Evolutionary conservation across 2,797 vertebrate species (phyloP), one percentile per base, ranked within the genome.

Genomic region (Tympanoctomys barrerae): DNA sequence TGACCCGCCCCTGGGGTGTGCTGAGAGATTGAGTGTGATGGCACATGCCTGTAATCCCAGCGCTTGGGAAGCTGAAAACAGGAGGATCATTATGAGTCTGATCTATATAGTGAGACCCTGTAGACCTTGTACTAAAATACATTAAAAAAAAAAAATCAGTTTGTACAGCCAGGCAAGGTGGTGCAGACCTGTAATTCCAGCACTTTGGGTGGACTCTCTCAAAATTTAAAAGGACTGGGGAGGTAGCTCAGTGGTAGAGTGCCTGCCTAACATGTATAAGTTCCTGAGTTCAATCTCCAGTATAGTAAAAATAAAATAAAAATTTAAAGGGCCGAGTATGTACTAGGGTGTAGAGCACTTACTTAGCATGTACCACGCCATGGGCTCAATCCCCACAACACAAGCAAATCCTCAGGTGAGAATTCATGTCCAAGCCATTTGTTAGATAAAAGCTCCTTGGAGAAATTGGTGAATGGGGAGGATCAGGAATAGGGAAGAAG

Each of bases 361-460:
- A 26, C 46, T 28, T 78, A 46, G 46, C 46, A 52, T 78, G 46
- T 1, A 4, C 75, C 49, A 33, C 3, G 28, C 46, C 24, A 14
- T 52, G 26, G 19, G 46, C 52, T 78, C 75, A 78, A 46, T 46
- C 26, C 42, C 13, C 26, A 77, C 12, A 46, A 46, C 42, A 73
- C 36, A 89, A 96, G 64, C 83, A 94, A 88, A 75, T 79, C 39
- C 83, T 42, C 52, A 91, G 78, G 39, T 73, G 75, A 83, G 14
- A 26, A 64, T 89, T 89, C 42, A 28, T 64, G 22, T 87, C 42
- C 24, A 33, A 92, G 62, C 71, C 52, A 79, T 73, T 92, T 24
- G 18, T 92, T 71, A 78, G n/a, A 24, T 73, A 66, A 59, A 31
- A 85, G 46, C 46, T 94, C 78, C 31, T 42, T 78, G 57, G 64